Conservation (phyloP, 2,888 invertebrate species). For the Pediacus dermestoides region DNA sequence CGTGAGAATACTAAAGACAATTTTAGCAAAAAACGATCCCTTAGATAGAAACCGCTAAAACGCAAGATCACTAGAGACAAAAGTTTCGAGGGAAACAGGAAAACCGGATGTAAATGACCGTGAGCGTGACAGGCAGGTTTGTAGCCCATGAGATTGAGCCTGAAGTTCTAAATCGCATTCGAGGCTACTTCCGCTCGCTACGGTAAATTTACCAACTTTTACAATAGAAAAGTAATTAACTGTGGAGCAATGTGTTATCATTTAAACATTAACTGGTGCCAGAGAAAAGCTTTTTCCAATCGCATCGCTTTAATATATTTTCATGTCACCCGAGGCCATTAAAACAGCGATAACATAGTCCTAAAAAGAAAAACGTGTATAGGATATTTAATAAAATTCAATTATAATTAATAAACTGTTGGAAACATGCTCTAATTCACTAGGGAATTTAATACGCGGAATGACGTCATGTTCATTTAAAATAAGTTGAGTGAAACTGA, state of each 20-base stretch:
- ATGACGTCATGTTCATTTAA: too few relatives aligned
- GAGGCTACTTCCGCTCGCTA: conserved; percentile 3
- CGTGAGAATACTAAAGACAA: conserved; percentile 1
- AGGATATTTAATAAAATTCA: too few relatives aligned
- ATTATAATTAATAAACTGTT: too few relatives aligned
- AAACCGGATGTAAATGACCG: conserved; percentile 3
- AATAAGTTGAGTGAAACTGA: too few relatives aligned
- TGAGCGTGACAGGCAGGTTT: conserved; percentile 3
- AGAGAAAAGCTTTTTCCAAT: neutral
- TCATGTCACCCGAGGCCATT: too few relatives aligned
- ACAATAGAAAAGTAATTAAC: conserved; percentile 2
- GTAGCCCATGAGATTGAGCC: conserved; percentile 3
- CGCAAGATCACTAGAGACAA: conserved; percentile 3
- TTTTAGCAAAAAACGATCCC: conserved; percentile 1
- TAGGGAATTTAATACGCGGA: too few relatives aligned
- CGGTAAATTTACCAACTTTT: conserved; percentile 1
- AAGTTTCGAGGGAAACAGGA: conserved; percentile 1
- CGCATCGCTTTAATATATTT: too few relatives aligned
- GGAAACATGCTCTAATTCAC: too few relatives aligned
- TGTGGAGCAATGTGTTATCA: conserved; percentile 1
- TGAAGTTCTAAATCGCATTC: conserved; percentile 1
- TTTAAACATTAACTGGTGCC: conserved; percentile 1
- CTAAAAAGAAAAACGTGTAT: too few relatives aligned
- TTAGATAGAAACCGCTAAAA: neutral
- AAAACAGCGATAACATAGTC: too few relatives aligned